A percentile compares a stretch with the other conserved stretches of the same genome.
These are phyloP conservation scores for Epicauta chinensis DNA, from an alignment of 1,140 invertebrate genomes.

Conservation along the genomic window DNA sequence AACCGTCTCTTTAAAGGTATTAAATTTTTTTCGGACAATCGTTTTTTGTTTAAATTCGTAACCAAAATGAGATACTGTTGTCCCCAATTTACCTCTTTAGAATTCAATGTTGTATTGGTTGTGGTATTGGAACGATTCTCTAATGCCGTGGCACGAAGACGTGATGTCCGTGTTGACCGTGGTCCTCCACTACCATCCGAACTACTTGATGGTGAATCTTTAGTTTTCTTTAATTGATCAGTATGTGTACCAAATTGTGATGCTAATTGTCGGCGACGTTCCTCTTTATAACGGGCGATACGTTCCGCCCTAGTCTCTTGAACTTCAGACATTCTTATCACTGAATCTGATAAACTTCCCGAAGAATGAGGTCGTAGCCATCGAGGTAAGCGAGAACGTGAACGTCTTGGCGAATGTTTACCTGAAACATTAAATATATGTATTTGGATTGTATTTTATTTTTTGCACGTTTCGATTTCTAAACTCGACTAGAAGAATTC, in stretches of 20 bases:
- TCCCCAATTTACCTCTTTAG: conserved; percentile 14
- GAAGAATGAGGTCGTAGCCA: conserved; percentile 24
- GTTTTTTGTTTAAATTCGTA: too few relatives aligned
- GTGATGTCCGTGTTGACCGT: conserved; percentile 63
- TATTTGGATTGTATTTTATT: conserved; percentile 12
- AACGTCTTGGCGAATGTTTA: conserved; percentile 23
- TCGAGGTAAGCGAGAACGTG: conserved; percentile 25
- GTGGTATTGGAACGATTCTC: conserved; percentile 6
- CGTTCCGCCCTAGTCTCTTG: conserved; percentile 47
- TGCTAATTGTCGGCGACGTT: conserved; percentile 54
- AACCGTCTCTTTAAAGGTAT: too few relatives aligned
- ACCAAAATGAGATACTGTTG: too few relatives aligned
- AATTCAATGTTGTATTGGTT: conserved; percentile 4
- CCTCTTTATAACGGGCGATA: conserved; percentile 60
- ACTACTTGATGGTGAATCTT: conserved; percentile 39
- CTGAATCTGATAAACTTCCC: conserved; percentile 14
- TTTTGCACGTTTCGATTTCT: too few relatives aligned
- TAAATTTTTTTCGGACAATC: too few relatives aligned
- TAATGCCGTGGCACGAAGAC: conserved; percentile 50
- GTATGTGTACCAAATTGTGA: conserved; percentile 30
- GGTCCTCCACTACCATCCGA: conserved; percentile 43
- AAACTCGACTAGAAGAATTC: too few relatives aligned
- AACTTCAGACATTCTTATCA: conserved; percentile 17
- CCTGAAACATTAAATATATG: conserved; percentile 18
- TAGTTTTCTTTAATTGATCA: not conserved